A percentile compares a stretch with the other conserved stretches of the same genome.
phyloP scores from a whole-genome alignment of 1,140 invertebrate genomes.

The Bombus turneri region DNA sequence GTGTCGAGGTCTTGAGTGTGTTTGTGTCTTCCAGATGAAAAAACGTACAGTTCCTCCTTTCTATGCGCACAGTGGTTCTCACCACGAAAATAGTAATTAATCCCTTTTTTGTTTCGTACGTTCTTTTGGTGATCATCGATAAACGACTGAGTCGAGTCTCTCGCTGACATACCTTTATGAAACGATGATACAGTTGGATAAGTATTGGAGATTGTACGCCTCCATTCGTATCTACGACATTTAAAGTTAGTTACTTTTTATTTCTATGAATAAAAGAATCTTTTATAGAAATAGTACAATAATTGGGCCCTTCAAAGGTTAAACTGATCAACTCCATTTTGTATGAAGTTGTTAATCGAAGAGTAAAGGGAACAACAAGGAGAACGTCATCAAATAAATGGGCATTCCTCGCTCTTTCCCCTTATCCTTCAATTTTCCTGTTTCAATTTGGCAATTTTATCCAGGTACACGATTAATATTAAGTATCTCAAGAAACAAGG shows the following conservation, averaged over 20 bases:
- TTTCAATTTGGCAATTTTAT: no score
- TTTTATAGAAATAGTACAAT: no score
- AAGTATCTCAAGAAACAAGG: no score
- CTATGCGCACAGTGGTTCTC: slow-evolving; percentile 41
- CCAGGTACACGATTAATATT: no score
- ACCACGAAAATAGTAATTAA: slow-evolving; percentile 47
- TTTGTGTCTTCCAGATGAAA: slow-evolving; percentile 61
- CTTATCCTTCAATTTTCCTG: no score
- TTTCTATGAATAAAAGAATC: no score
- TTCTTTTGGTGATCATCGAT: slow-evolving; percentile 41
- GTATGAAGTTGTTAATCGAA: no score
- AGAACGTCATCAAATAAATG: no score
- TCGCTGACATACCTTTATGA: slow-evolving; percentile 56
- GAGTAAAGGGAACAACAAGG: no score
- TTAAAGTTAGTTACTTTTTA: background rate
- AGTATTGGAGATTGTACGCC: slow-evolving; percentile 54
- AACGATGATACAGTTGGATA: slow-evolving; percentile 59
- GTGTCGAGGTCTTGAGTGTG: slow-evolving; percentile 29
- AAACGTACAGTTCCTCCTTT: slow-evolving; percentile 64
- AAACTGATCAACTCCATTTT: no score
- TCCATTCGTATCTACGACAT: slow-evolving; percentile 68
- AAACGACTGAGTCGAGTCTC: slow-evolving; percentile 49
- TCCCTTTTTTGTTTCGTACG: slow-evolving; percentile 34
- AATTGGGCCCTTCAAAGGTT: no score
- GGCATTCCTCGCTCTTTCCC: no score